A percentile compares a stretch with the other conserved stretches of the same genome.
These are phyloP conservation scores for Cryptoprocta ferox DNA, from an alignment of 2,797 vertebrate genomes.

Conservation along the genomic window DNA sequence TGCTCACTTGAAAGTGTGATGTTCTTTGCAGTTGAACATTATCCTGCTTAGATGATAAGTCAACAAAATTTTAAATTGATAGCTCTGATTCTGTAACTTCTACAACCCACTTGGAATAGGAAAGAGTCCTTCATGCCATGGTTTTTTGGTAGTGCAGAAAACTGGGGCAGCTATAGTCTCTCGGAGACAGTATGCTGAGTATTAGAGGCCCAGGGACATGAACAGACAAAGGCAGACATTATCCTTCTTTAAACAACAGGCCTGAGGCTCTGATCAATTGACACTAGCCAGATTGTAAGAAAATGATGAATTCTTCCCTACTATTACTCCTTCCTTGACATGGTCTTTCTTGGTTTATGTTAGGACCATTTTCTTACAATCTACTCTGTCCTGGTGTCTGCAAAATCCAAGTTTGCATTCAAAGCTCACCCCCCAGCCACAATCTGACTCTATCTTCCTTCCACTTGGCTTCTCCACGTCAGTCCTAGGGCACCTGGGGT, in stretches of 20 bases:
- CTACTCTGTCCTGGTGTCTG: neutral
- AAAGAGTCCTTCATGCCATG: rapidly evolving
- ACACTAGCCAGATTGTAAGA: neutral
- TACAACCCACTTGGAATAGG: neutral
- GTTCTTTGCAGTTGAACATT: neutral
- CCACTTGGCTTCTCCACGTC: neutral
- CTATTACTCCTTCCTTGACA: rapidly evolving
- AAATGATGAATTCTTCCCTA: neutral
- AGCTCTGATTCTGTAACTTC: neutral
- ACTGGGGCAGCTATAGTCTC: neutral
- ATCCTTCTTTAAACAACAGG: neutral
- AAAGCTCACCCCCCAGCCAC: rapidly evolving
- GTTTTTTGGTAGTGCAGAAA: too few relatives aligned
- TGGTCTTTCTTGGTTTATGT: neutral
- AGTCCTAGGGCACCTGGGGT: neutral
- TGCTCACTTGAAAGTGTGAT: neutral
- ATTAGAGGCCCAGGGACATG: rapidly evolving
- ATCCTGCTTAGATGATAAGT: neutral
- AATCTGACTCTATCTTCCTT: neutral
- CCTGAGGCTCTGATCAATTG: rapidly evolving
- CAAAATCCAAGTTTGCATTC: neutral
- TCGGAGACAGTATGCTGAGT: neutral
- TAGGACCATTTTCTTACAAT: neutral
- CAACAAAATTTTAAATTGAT: neutral
- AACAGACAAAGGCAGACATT: too few relatives aligned